Conservation (phyloP, 2,888 invertebrate genomes). For the Caenorhabditis sp. region DNA sequence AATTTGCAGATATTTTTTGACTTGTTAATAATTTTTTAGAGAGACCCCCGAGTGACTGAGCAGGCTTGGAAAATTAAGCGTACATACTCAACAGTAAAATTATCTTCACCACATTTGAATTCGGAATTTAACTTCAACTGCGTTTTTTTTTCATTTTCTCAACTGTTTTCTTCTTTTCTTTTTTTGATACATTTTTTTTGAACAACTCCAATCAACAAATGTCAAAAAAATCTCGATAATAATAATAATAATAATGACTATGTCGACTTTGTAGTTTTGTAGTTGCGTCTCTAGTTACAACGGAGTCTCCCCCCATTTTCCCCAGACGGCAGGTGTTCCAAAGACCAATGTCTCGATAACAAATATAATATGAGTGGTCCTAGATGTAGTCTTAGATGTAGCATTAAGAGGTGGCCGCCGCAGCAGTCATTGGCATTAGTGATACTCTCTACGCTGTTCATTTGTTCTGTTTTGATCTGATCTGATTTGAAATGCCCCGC, state of each 20-base stretch:
- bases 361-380: neutral
- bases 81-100: too few species aligned
- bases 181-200: neutral
- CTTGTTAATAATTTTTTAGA: neutral
- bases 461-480: neutral
- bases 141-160: too few species aligned
- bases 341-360: neutral
- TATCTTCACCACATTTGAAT: too few species aligned
- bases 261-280: neutral
- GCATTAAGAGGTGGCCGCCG: neutral
- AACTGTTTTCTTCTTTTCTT: neutral
- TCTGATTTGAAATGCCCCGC: neutral
- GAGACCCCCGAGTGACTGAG: neutral
- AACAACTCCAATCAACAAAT: neutral
- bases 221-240: neutral
- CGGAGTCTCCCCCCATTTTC: too few species aligned
- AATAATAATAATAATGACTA: neutral
- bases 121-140: too few species aligned
- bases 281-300: neutral
- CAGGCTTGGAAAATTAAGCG: too few species aligned
- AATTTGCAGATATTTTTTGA: neutral
- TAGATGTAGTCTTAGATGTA: neutral
- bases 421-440: neutral
- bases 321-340: too few species aligned
- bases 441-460: neutral